Base-by-base conservation (phyloP, 2,113 vertebrate genomes). In the Cettia cetti region DNA sequence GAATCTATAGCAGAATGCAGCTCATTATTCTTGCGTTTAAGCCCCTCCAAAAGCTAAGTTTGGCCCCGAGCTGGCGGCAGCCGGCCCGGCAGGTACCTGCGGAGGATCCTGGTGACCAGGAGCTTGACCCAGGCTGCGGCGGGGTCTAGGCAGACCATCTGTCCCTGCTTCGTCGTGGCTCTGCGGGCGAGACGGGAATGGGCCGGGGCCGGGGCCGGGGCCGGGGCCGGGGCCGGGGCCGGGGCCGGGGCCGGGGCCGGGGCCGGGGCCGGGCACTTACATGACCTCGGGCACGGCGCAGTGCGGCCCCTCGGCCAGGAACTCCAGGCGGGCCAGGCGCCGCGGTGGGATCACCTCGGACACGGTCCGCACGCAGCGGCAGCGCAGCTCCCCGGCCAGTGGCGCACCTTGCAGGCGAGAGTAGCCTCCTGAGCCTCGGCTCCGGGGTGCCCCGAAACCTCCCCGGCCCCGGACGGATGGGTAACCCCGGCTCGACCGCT, bases 111-210 rank as follows among this genome's bases (percentile, higher is more conserved):
- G 13, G 95, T 5, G 52, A 99, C 90, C 56, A 98, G 69, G 74
- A 42, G 96, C 89, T 95, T 97, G 37, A 99, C 98, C 98, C 98
- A 99, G 40, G 78, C 88, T 15, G 98, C 98, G 9, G 95, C 15
- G 6, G 98, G 97, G 65, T 97, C 88, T 82, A 99, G 97, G 80
- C 98, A 98, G 24, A 98, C 78, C 80, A 97, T 68, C 22, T 95
- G 15, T 8, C 95, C 96, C 2, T 83, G 92, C 42, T 98, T 98
- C 69, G 97, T 91, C 13, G 98, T 98, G 49, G 98, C 98, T 97
- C 98, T 98, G 94, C 72, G 84, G 94, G 90, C 4, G 56, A 74
- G 61, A 17, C 10, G 15, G 14, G 35, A 14, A 56, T 3, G 23
- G 7, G 20, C 18, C 89, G 92, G 60, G 27, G 15, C 44, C 5